Base-by-base conservation (phyloP, 2,888 invertebrate species). In the Amiota communis region DNA sequence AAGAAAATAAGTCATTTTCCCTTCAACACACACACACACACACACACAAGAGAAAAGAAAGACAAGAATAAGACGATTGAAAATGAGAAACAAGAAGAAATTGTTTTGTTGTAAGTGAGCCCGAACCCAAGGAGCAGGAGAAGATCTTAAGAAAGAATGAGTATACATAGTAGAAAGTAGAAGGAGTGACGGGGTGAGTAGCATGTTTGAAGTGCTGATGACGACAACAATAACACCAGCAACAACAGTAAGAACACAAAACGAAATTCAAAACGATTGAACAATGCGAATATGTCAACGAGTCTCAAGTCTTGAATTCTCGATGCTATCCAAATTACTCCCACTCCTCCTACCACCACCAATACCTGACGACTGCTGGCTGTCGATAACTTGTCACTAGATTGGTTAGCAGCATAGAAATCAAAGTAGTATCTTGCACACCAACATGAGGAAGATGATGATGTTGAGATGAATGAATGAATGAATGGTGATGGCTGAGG, bases 1-100 rank as follows among this genome's bases (percentile, higher is more conserved):
- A 85, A 83, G 84, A 86, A 83, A 83, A 85, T 86, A 85, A 86
- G 83, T 83, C 83, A 85, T 83, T 83, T 85, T 81, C 86, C 83
- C 86, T 80, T 78, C 63, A 63, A 46, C 46, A 36, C 63, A 36
- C 46, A 17, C n/a, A n/a, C n/a, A n/a, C n/a, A n/a, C n/a, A n/a
- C n/a, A n/a, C n/a, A n/a, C n/a, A n/a, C n/a, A 11, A 10, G 3
- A 3, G 3, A 23, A 3, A 23, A 23, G 23, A 6, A 36, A 6
- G 36, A 36, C 36, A 36, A 36, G 36, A 36, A 36, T 36, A 36
- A 36, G 36, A 36, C 36, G 36, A 6, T 4, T 36, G 36, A 36
- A 36, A 36, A 6, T 36, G 36, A 36, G 36, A 36, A 36, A 36
- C 36, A 36, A 63, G 36, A 63, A 11, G 15, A 63, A 63, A 63